These are phyloP conservation scores for Sphaerophoria taeniata DNA, from an alignment of 2,888 invertebrate species.

Conservation along the genomic window DNA sequence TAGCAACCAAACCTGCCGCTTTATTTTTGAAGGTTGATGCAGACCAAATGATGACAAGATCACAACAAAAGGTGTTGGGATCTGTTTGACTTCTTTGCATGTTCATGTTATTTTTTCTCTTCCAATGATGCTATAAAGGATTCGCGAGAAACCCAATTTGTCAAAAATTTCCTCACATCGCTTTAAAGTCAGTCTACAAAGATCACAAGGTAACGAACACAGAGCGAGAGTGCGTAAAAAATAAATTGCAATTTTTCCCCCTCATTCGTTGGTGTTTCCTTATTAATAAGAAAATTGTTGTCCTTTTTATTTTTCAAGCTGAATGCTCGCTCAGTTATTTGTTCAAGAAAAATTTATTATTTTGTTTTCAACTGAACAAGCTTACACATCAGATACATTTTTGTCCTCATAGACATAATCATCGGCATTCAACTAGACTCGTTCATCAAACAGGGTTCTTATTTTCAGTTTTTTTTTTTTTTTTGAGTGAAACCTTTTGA, in stretches of 20 bases:
- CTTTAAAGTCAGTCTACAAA: not conserved
- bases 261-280: constrained; percentile 55
- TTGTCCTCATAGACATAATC: constrained; percentile 8
- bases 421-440: constrained; percentile 41
- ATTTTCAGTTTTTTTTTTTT: constrained; percentile 35
- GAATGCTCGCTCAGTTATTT: constrained; percentile 31
- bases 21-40: no score
- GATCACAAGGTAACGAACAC: not conserved
- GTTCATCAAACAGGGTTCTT: constrained; percentile 54
- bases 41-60: no score
- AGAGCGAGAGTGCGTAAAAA: constrained; percentile 52
- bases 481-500: constrained; percentile 48
- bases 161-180: not conserved
- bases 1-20: no score
- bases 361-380: constrained; percentile 8
- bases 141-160: not conserved
- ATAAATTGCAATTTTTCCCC: constrained; percentile 65
- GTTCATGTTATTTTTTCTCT: no score
- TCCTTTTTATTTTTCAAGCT: constrained; percentile 34
- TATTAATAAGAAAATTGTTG: constrained; percentile 71
- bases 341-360: constrained; percentile 48
- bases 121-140: no score
- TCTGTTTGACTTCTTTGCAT: no score
- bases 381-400: not conserved
- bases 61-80: no score